Percentiles rank a stretch among this genome's conserved stretches.
These are phyloP conservation scores for Hypanus sabinus DNA, from an alignment of 2,113 vertebrate genomes.

Conservation along the genomic window DNA sequence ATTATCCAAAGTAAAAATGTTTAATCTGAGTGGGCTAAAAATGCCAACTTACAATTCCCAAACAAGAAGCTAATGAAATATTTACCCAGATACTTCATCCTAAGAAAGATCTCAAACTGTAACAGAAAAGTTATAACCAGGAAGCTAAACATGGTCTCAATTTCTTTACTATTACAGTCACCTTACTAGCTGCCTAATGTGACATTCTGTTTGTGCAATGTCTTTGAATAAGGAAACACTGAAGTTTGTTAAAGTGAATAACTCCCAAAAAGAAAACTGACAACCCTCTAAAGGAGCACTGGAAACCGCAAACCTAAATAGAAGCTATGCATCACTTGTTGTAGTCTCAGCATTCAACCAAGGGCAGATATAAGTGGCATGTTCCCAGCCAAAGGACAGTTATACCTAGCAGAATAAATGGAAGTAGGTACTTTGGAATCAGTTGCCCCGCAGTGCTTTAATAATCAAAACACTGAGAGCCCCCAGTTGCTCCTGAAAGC, in stretches of 20 bases:
- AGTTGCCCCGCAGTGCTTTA: neutral
- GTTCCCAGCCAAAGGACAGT: neutral
- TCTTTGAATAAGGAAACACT: neutral
- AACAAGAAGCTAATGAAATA: neutral
- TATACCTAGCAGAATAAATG: neutral
- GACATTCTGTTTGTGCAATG: neutral
- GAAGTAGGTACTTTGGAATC: neutral
- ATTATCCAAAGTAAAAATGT: neutral
- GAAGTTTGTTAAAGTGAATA: neutral
- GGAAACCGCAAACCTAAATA: neutral
- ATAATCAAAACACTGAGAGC: neutral
- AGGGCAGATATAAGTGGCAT: neutral
- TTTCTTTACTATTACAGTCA: neutral
- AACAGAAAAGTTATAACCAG: neutral
- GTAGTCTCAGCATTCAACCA: neutral
- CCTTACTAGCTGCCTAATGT: neutral
- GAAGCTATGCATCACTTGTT: neutral
- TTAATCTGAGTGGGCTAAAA: neutral
- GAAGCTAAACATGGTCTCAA: neutral
- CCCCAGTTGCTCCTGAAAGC: neutral
- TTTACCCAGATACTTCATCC: neutral
- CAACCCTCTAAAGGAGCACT: neutral
- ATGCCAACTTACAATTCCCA: neutral
- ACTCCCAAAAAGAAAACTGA: neutral
- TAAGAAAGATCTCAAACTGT: neutral